Conservation (phyloP, 2,797 vertebrate genomes). For the Zalophus californianus region DNA sequence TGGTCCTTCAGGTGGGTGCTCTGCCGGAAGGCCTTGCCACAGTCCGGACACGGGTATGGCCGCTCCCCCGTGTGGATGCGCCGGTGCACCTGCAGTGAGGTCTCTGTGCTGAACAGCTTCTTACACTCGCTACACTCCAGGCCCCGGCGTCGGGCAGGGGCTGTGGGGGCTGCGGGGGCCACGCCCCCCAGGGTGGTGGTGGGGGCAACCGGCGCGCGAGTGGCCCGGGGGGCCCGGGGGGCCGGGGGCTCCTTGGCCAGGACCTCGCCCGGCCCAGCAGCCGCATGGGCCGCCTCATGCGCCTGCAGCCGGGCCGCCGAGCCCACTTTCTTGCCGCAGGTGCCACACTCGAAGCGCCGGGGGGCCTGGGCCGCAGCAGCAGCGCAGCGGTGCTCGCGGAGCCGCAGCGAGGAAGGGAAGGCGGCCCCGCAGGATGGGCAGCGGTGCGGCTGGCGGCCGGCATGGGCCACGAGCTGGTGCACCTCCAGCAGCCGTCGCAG, state of each 20-base stretch:
- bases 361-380: conserved; percentile 89
- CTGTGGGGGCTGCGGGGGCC: neutral
- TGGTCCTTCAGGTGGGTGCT: conserved; percentile 88
- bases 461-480: conserved; percentile 92
- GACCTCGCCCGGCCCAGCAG: conserved; percentile 84
- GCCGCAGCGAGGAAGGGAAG: conserved; percentile 91
- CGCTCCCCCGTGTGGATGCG: conserved; percentile 87
- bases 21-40: conserved; percentile 87
- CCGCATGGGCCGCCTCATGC: conserved; percentile 91
- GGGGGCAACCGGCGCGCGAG: conserved; percentile 34
- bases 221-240: neutral
- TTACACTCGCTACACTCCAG: conserved; percentile 86
- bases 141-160: conserved; percentile 71
- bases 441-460: conserved; percentile 90
- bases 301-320: conserved; percentile 93
- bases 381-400: conserved; percentile 93
- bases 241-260: conserved; percentile 71
- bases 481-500: conserved; percentile 94
- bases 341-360: conserved; percentile 88
- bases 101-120: conserved; percentile 88
- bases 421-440: conserved; percentile 92
- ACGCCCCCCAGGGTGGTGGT: neutral
- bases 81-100: conserved; percentile 86
- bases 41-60: conserved; percentile 86
- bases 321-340: conserved; percentile 86